phyloP scores from a whole-genome alignment of 2,797 vertebrate species.

The Oreochromis mossambicus region DNA sequence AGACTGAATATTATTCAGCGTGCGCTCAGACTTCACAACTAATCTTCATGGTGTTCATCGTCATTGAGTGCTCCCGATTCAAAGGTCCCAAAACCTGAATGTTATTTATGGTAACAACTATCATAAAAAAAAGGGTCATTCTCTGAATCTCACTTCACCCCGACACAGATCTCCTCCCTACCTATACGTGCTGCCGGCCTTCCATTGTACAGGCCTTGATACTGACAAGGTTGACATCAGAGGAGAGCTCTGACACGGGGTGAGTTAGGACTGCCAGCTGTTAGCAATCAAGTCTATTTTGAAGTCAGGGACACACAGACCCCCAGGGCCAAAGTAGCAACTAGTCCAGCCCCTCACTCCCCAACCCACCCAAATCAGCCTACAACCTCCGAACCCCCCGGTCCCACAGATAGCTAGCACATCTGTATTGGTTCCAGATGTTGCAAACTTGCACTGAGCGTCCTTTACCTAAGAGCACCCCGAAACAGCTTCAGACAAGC shows the following conservation, averaged over 20 bases:
- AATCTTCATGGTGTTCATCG: not conserved
- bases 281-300: constrained; percentile 86
- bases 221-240: constrained; percentile 84
- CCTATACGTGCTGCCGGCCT: constrained; percentile 46
- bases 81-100: constrained; percentile 29
- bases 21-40: not conserved
- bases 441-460: constrained; percentile 48
- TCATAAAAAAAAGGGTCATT: constrained; percentile 31
- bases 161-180: constrained; percentile 28
- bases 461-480: constrained; percentile 75
- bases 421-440: constrained; percentile 83
- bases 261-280: constrained; percentile 85
- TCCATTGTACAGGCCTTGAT: constrained; percentile 79
- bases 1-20: not conserved
- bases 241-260: constrained; percentile 80
- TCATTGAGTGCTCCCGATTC: not conserved
- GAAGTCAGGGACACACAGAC: constrained; percentile 83
- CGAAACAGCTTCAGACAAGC: constrained; percentile 52
- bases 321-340: constrained; percentile 81
- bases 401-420: constrained; percentile 69
- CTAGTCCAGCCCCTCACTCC: constrained; percentile 60
- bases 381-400: constrained; percentile 63
- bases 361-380: constrained; percentile 17
- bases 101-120: constrained; percentile 59
- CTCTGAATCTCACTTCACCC: constrained; percentile 52